phyloP scores from a whole-genome alignment of 2,797 vertebrate genomes.

The Parotocinclus haroldoi region DNA sequence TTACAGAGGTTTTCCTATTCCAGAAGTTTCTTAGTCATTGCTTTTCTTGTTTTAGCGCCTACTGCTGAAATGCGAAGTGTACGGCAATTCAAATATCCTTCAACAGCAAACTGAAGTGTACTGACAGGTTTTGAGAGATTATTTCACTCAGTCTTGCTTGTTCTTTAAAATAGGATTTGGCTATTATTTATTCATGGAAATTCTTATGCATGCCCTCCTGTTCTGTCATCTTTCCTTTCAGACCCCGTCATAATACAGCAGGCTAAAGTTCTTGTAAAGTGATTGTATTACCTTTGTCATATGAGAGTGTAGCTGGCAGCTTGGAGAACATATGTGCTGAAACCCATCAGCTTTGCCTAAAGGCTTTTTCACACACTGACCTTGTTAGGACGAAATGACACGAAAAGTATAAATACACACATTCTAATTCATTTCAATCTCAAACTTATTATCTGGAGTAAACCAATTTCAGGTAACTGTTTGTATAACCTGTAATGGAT shows the following conservation, averaged over 20 bases:
- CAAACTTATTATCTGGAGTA: no score
- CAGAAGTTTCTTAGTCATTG: slow-evolving; percentile 5
- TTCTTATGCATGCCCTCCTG: slow-evolving; percentile 16
- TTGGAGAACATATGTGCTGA: not conserved
- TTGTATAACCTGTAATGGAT: no score
- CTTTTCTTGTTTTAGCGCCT: slow-evolving; percentile 3
- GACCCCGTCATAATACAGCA: slow-evolving; percentile 15
- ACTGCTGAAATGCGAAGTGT: slow-evolving; percentile 18
- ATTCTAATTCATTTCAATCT: no score
- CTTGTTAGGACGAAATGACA: not conserved
- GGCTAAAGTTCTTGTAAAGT: not conserved
- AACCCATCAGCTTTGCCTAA: not conserved
- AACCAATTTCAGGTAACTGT: no score
- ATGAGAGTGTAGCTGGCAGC: not conserved
- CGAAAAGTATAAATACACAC: not conserved
- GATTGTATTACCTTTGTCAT: slow-evolving; percentile 10
- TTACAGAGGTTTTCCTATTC: slow-evolving; percentile 24
- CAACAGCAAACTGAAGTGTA: slow-evolving; percentile 21
- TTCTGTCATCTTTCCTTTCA: slow-evolving; percentile 21
- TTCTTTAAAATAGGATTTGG: slow-evolving; percentile 41
- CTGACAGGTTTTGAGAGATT: slow-evolving; percentile 44
- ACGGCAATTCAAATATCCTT: slow-evolving; percentile 26
- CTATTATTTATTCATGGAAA: slow-evolving; percentile 41
- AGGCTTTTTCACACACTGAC: not conserved
- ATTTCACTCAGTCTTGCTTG: slow-evolving; percentile 40